phyloP scores from a whole-genome alignment of 2,888 invertebrate species.

The Saturnia japonica region DNA sequence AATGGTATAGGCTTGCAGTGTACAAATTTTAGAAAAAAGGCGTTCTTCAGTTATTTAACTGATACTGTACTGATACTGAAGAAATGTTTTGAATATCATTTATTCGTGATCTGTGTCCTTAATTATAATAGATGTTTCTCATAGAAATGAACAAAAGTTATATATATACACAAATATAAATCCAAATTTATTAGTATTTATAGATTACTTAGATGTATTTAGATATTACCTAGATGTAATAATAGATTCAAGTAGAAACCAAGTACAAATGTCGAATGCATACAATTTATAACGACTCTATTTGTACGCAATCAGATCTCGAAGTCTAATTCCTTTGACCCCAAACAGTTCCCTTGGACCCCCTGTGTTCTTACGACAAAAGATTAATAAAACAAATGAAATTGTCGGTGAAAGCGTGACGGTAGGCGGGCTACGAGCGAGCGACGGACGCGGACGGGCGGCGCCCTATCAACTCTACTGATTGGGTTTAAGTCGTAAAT shows the following conservation, averaged over 20 bases:
- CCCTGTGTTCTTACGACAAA: constrained; percentile 28
- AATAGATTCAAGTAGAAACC: not conserved
- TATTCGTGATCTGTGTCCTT: no score
- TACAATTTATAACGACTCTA: constrained; percentile 18
- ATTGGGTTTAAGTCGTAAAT: constrained; percentile 2
- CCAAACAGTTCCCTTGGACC: not conserved
- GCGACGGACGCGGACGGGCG: not conserved
- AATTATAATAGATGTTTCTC: no score
- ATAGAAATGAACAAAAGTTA: no score
- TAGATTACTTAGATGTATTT: no score
- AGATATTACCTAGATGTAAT: no score
- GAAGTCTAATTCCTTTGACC: not conserved
- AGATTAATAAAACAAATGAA: constrained; percentile 65
- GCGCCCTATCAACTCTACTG: not conserved
- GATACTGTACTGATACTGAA: no score
- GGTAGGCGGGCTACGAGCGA: not conserved
- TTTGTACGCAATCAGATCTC: constrained; percentile 15
- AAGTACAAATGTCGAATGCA: constrained; percentile 22
- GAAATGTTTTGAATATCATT: no score
- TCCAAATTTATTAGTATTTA: no score
- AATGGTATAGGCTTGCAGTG: no score
- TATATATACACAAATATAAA: no score
- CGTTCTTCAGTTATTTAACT: no score
- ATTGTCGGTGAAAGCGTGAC: constrained; percentile 34
- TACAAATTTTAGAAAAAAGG: no score